Conservation (phyloP, 2,888 invertebrate genomes). For the Desoria tigrina region DNA sequence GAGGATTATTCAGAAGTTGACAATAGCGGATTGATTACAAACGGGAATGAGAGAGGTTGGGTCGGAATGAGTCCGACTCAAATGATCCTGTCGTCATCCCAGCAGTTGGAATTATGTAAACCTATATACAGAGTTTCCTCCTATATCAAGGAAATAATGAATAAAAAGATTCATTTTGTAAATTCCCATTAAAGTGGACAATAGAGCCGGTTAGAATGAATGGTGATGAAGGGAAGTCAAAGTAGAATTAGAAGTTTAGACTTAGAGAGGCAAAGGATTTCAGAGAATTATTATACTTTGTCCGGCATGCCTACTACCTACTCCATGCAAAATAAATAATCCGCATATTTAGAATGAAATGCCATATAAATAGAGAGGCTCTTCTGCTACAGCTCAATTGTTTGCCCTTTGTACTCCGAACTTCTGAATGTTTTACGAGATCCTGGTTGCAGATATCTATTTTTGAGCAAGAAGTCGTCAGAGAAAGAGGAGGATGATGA, state of each 20-base stretch:
- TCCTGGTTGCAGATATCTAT: neutral
- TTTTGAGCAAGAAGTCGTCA: neutral
- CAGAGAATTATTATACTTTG: neutral
- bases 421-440: conserved; percentile 19
- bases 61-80: no score
- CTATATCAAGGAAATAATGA: no score
- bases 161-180: conserved; percentile 2
- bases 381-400: no score
- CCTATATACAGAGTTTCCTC: no score
- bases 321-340: no score
- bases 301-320: no score
- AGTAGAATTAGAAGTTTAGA: conserved; percentile 6
- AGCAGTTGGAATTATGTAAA: no score
- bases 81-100: no score
- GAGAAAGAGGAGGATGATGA: neutral
- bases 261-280: neutral
- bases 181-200: conserved; percentile 8
- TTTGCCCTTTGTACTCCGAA: no score
- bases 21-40: conserved; percentile 10
- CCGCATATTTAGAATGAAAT: no score
- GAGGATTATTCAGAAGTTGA: conserved; percentile 1
- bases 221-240: conserved; percentile 7
- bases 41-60: neutral
- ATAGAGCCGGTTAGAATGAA: conserved; percentile 2
- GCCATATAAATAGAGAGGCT: no score